phyloP scores from a whole-genome alignment of 2,888 invertebrate genomes.

The Torymus tubicola region DNA sequence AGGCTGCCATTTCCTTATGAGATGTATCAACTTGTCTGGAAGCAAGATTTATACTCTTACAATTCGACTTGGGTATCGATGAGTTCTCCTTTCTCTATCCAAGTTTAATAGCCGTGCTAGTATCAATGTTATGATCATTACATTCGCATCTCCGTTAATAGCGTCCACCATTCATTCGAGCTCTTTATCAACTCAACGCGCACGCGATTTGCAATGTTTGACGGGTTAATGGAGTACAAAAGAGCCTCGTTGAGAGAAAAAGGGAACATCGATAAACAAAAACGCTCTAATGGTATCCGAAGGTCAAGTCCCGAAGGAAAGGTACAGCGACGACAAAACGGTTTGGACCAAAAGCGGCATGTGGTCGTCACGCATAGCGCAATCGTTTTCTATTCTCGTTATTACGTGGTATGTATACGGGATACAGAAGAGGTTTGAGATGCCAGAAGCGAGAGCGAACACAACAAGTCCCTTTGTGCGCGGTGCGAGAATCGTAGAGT shows the following conservation, averaged over 20 bases:
- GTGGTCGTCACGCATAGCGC: neutral
- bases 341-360: neutral
- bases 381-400: neutral
- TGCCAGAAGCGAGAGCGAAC: constrained; percentile 16
- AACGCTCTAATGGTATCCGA: neutral
- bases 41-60: too few relatives aligned
- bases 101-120: neutral
- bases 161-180: too few relatives aligned
- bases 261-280: too few relatives aligned
- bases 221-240: too few relatives aligned
- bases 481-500: neutral
- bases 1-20: too few relatives aligned
- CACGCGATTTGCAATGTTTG: too few relatives aligned
- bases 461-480: constrained; percentile 62
- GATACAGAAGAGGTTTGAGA: constrained; percentile 36
- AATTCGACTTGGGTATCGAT: neutral
- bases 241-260: neutral
- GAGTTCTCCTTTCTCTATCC: neutral
- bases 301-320: neutral
- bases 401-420: neutral
- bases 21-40: too few relatives aligned
- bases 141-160: too few relatives aligned
- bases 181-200: too few relatives aligned
- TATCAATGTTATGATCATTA: constrained; percentile 2
- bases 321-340: neutral